Conservation (phyloP, 2,113 vertebrate genomes). For the Platichthys stellatus region DNA sequence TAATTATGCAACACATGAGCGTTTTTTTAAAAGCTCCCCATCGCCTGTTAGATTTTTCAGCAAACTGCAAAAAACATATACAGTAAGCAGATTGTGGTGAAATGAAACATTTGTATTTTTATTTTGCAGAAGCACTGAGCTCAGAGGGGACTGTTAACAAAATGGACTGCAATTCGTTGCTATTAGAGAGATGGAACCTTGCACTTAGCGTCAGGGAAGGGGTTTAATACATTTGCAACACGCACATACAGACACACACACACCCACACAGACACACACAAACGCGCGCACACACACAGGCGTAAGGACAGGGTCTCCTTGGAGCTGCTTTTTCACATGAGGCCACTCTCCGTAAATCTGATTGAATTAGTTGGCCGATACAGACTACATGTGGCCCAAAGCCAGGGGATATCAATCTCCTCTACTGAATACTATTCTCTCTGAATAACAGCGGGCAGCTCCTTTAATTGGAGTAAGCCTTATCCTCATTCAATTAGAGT, state of each 20-base stretch:
- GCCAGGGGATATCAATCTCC: slow-evolving; percentile 77
- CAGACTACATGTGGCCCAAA: slow-evolving; percentile 68
- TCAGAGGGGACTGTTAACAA: slow-evolving; percentile 44
- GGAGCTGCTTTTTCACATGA: slow-evolving; percentile 75
- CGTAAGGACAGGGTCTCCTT: slow-evolving; percentile 76
- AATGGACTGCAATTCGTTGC: slow-evolving; percentile 65
- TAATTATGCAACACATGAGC: slow-evolving; percentile 46
- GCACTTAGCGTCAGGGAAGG: slow-evolving; percentile 69
- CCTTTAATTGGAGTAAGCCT: slow-evolving; percentile 75
- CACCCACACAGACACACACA: slow-evolving; percentile 20
- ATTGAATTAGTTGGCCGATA: slow-evolving; percentile 75
- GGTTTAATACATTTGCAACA: slow-evolving; percentile 62
- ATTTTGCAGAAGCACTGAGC: slow-evolving; percentile 28
- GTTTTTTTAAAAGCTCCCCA: slow-evolving; percentile 40
- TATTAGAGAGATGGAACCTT: slow-evolving; percentile 71
- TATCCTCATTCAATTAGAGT: slow-evolving; percentile 78
- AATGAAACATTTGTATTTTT: slow-evolving; percentile 21
- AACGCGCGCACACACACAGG: slow-evolving; percentile 3
- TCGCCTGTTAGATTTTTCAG: slow-evolving; percentile 22
- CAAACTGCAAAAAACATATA: background rate
- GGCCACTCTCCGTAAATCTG: slow-evolving; percentile 75
- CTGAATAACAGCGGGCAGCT: slow-evolving; percentile 69
- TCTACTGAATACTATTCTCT: slow-evolving; percentile 59
- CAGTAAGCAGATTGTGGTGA: background rate
- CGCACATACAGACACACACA: slow-evolving; percentile 15